Percentiles rank a stretch among this genome's conserved stretches.
Evolutionary conservation across 2,888 invertebrate species (phyloP).

Genomic region (Xestia c-nigrum): DNA sequence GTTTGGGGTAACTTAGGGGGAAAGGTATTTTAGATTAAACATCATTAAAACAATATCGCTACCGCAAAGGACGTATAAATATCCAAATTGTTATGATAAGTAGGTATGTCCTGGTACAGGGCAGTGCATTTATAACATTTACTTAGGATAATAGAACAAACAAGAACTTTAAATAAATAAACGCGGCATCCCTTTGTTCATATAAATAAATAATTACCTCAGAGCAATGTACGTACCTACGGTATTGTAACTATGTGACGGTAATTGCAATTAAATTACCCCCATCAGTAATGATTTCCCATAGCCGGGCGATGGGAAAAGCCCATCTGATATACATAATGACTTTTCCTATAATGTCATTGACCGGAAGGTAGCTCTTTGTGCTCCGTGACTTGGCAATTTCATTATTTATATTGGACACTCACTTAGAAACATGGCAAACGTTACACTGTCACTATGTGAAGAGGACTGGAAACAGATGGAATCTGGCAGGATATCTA

Average conservation of each 20-base stretch:
- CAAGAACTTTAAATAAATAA: conserved; percentile 1
- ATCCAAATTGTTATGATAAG: neutral
- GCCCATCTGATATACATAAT: conserved; percentile 67
- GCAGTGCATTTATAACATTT: neutral
- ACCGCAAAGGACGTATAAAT: neutral
- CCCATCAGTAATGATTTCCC: conserved; percentile 41
- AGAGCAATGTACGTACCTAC: conserved; percentile 12
- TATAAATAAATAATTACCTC: conserved; percentile 39
- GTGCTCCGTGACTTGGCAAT: conserved; percentile 61
- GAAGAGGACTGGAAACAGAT: conserved; percentile 32
- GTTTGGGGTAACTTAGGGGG: neutral
- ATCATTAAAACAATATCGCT: neutral
- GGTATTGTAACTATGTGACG: neutral
- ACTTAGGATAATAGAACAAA: neutral
- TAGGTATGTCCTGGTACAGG: no score
- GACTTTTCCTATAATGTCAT: conserved; percentile 72
- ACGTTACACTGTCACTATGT: neutral
- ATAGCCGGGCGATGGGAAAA: conserved; percentile 64
- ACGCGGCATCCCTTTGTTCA: conserved; percentile 35
- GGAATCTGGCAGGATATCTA: conserved; percentile 29
- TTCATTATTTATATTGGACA: conserved; percentile 46
- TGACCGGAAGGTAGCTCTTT: conserved; percentile 73
- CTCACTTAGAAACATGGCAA: conserved; percentile 18
- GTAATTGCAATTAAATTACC: conserved; percentile 42
- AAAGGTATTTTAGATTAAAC: neutral